Base-by-base conservation (phyloP, 2,888 invertebrate species). In the Alloscopus bannaensis region DNA sequence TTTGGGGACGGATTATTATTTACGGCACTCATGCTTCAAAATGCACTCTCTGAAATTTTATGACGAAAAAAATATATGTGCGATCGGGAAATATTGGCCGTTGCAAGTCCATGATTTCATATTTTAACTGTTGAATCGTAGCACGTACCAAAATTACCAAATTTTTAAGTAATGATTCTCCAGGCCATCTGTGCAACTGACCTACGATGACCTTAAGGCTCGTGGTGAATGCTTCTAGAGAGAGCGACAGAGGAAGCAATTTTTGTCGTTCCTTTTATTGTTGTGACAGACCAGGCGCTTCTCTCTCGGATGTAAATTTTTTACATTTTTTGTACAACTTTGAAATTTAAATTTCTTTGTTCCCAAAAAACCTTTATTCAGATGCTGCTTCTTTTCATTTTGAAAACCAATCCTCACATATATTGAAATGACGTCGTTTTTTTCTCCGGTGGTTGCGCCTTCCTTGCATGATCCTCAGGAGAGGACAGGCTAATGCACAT, bases 241-340 rank as follows among this genome's bases (percentile, higher is more conserved):
- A 47, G 20, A 31, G 24, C 24, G 16, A 16, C 47, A 70, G 28
- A 60, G 24, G 70, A 60, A 70, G 29, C 24, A 69, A 59, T 59
- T 64, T 64, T 64, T 28, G 36, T 20, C 47, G 57, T 29, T 42
- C 40, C 8, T 36, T 52, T 70, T 24, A 29, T 45, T 57, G 24
- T 69, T 69, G 24, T 55, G 31, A 66, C 65, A 50, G 8, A 26
- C 8, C 31, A n/a, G 50, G 52, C n/a, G 24, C 24, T 36, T n/a
- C 18, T n/a, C n/a, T n/a, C n/a, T 29, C 47, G 22, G 18, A 70
- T 70, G 70, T 70, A 59, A 70, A 70, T 70, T 71, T 45, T 71
- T 60, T 13, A 22, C 6, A 20, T 69, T 26, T 59, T 59, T 59
- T 70, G 28, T 62, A 11, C 42, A 47, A 24, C 29, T 66, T 47